Evolutionary conservation across 1,140 invertebrate species (phyloP).

Genomic region (Drosophila novamexicana): DNA sequence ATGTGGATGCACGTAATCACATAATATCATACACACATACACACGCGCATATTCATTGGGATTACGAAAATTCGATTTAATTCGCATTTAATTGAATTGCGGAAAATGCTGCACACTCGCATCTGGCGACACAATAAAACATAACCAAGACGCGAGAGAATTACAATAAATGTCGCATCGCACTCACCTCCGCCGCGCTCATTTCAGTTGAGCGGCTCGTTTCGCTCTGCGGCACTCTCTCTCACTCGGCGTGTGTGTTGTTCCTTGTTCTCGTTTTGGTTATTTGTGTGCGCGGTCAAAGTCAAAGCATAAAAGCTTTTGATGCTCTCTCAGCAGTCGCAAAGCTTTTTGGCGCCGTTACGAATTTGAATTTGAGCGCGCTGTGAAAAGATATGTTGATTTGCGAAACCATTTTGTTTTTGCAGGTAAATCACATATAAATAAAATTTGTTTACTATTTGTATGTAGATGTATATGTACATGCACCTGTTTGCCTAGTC

Average conservation of each 20-base stretch:
- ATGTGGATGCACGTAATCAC: too few relatives aligned
- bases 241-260: not conserved
- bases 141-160: constrained; percentile 3
- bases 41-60: too few relatives aligned
- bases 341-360: constrained; percentile 26
- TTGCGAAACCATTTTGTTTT: too few relatives aligned
- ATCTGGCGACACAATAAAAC: constrained; percentile 12
- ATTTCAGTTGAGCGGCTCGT: constrained; percentile 45
- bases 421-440: too few relatives aligned
- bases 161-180: not conserved
- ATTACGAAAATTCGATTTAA: too few relatives aligned
- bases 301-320: constrained; percentile 5
- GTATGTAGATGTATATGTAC: not conserved
- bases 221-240: constrained; percentile 10
- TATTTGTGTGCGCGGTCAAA: constrained; percentile 1
- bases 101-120: too few relatives aligned
- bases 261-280: not conserved
- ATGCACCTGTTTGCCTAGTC: not conserved
- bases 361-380: constrained; percentile 10
- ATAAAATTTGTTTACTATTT: not conserved
- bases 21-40: too few relatives aligned
- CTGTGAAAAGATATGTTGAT: too few relatives aligned
- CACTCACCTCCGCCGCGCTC: constrained; percentile 61
- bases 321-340: not conserved
- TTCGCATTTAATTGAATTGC: too few relatives aligned